A percentile compares a stretch with the other conserved stretches of the same genome.
Evolutionary conservation across 2,113 vertebrate species (phyloP).

Genomic region (Dolichallabes microphthalmus): DNA sequence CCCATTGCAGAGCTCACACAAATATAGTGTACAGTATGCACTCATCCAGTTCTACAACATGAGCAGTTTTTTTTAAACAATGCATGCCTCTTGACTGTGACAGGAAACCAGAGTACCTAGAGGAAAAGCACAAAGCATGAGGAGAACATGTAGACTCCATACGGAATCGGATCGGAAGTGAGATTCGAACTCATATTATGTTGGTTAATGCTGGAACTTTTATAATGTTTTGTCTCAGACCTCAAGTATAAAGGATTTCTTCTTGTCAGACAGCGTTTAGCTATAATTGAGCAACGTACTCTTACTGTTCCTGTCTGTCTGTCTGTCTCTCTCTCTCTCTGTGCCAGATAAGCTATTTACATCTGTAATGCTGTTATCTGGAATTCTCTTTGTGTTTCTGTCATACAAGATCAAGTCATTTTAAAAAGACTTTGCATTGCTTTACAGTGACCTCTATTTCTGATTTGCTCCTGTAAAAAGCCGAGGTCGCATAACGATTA

Average conservation of each 20-base stretch:
- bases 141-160: too few relatives aligned
- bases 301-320: conserved; percentile 52
- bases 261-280: conserved; percentile 55
- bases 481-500: conserved; percentile 52
- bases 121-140: too few relatives aligned
- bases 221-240: neutral
- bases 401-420: conserved; percentile 59
- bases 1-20: too few relatives aligned
- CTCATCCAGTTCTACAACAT: too few relatives aligned
- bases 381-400: conserved; percentile 73
- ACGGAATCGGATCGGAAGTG: too few relatives aligned
- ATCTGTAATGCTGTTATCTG: conserved; percentile 73
- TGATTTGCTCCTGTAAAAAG: conserved; percentile 24
- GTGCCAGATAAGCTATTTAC: conserved; percentile 69
- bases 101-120: too few relatives aligned
- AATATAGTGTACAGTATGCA: too few relatives aligned
- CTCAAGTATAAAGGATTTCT: neutral
- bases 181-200: too few relatives aligned
- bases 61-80: too few relatives aligned
- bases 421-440: conserved; percentile 55
- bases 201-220: neutral
- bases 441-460: conserved; percentile 56
- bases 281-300: conserved; percentile 66
- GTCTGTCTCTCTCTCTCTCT: conserved; percentile 44
- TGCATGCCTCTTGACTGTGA: too few relatives aligned